Evolutionary conservation across 1,140 invertebrate genomes (phyloP), one percentile per base, ranked within the genome.

Genomic region (Drosophila novamexicana): DNA sequence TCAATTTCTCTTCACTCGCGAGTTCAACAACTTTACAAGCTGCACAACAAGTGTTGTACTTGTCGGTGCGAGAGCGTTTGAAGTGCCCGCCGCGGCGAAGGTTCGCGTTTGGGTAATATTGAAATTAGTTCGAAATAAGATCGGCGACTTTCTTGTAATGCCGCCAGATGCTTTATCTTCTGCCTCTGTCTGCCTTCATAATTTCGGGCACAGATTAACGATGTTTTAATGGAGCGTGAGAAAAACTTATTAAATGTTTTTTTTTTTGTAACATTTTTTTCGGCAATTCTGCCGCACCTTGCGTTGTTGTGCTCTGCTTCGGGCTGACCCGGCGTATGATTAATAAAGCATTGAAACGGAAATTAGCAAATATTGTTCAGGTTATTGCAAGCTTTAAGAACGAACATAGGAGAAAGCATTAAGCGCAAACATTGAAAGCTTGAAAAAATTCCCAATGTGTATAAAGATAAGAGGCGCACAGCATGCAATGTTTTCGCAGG

Each of bases 181-280:
- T 49, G 29, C 40, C 37, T 12, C 53, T 14, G 37, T 10, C 34
- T 57, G 39, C 12, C 50, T 70, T 76, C 40, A 42, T 47, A 7
- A 57, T 63, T 56, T 62, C 16, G 62, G 22, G 40, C 53, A 64
- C 65, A 79, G 84, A 88, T 88, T 88, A 77, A 88, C 89, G 84
- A 56, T 78, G 49, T 88, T 81, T 88, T 88, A 88, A 88, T 88
- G 88, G 84, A 88, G 84, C 84, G 84, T 88, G 84, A 88, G 84
- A 88, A 88, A 65, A 79, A 54, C 22, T 37, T 61, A 53, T 32
- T 68, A 36, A 61, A 58, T 47, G n/a, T 37, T 73, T 54, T 14
- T 14, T 68, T 12, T 12, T 12, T 1, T 32, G 18, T 22, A 22
- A 49, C 18, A 9, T 50, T 59, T 39, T 63, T 75, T 80, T 81